Percentiles rank a stretch among this genome's conserved stretches.
phyloP scores from a whole-genome alignment of 1,140 invertebrate species.

The Bombus picipes region DNA sequence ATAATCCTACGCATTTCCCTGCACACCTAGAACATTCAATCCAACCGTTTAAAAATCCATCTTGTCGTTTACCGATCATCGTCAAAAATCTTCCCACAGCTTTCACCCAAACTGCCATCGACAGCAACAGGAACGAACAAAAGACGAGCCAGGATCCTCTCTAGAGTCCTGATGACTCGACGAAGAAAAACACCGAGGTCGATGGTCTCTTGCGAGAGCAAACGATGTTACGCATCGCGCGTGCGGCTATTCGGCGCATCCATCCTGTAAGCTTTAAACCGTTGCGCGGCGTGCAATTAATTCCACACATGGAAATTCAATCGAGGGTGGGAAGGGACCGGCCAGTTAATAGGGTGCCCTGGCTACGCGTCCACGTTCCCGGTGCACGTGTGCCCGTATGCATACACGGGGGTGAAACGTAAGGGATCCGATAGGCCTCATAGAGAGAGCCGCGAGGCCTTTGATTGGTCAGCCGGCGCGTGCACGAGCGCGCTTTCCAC shows the following conservation, averaged over 20 bases:
- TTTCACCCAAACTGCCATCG: neutral
- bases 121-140: too few species aligned
- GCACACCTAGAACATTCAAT: neutral
- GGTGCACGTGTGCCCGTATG: conserved; percentile 2
- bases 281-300: conserved; percentile 37
- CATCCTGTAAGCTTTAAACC: conserved; percentile 29
- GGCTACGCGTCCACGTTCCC: neutral
- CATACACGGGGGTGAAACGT: conserved; percentile 45
- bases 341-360: conserved; percentile 34
- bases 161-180: neutral
- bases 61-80: neutral
- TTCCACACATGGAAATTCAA: conserved; percentile 42
- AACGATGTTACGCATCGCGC: conserved; percentile 33
- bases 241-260: conserved; percentile 29
- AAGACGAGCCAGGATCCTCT: neutral
- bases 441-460: conserved; percentile 38
- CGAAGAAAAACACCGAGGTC: neutral
- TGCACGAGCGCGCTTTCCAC: conserved; percentile 52
- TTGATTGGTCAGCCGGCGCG: conserved; percentile 68
- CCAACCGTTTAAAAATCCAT: too few species aligned
- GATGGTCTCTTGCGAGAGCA: neutral
- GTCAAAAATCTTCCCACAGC: neutral
- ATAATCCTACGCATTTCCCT: neutral
- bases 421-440: conserved; percentile 65
- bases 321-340: conserved; percentile 30